Conservation (phyloP, 1,140 invertebrate genomes). For the Chionoecetes opilio region DNA sequence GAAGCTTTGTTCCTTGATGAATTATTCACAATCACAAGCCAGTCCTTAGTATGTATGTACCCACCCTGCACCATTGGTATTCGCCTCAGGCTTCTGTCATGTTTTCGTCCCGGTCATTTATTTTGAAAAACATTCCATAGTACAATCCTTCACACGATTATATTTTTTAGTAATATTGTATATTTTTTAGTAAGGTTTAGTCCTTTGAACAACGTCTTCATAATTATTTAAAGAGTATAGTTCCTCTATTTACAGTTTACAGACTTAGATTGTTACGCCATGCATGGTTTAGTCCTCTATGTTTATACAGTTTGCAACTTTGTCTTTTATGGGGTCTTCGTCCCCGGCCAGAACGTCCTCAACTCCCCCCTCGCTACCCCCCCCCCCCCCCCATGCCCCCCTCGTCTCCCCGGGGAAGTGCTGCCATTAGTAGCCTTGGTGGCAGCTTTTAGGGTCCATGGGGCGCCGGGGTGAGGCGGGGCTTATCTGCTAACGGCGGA, state of each 20-base stretch:
- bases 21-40: too few species aligned
- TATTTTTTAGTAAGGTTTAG: too few species aligned
- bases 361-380: not conserved
- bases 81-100: too few species aligned
- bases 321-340: constrained; percentile 16
- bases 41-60: not conserved
- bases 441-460: not conserved
- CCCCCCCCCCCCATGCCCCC: not conserved
- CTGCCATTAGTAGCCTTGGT: constrained; percentile 5
- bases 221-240: too few species aligned
- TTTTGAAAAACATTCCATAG: too few species aligned
- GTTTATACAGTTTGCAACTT: not conserved
- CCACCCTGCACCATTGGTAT: too few species aligned
- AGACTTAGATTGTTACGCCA: not conserved
- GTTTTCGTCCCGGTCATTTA: too few species aligned
- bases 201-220: too few species aligned
- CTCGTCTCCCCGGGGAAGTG: constrained; percentile 4
- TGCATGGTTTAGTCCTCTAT: too few species aligned
- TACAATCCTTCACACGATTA: too few species aligned
- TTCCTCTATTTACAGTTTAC: not conserved
- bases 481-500: constrained; percentile 17
- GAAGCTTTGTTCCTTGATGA: too few species aligned
- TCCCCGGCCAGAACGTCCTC: not conserved
- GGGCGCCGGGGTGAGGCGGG: not conserved
- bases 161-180: too few species aligned